A percentile compares a stretch with the other conserved stretches of the same genome.
Evolutionary conservation across 2,113 vertebrate species (phyloP).

Genomic region (Siniperca chuatsi): DNA sequence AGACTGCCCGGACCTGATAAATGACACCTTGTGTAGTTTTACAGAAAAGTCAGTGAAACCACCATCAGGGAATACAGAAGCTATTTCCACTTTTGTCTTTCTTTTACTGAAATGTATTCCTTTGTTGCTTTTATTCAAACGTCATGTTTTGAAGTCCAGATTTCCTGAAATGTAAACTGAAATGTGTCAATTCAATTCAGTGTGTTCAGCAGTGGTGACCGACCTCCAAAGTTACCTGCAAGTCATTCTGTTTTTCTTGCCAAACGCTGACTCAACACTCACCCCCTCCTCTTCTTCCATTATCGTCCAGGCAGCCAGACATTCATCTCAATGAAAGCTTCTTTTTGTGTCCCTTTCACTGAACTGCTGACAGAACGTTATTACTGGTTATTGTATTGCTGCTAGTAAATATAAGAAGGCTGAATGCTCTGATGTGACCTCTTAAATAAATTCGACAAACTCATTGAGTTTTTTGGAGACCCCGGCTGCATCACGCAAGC

Average conservation of each 20-base stretch:
- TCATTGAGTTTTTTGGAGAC: neutral
- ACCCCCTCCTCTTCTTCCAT: neutral
- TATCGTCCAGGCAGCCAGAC: constrained; percentile 21
- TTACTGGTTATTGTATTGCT: constrained; percentile 3
- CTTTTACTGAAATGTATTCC: neutral
- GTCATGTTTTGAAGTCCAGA: neutral
- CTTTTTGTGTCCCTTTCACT: constrained; percentile 9
- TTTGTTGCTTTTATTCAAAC: neutral
- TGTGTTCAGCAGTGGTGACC: neutral
- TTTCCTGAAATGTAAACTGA: neutral
- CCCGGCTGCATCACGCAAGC: neutral
- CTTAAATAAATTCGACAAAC: neutral
- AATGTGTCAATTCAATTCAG: neutral
- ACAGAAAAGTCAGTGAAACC: neutral
- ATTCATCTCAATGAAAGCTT: constrained; percentile 53
- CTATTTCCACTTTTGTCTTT: neutral
- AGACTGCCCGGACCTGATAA: constrained; percentile 27
- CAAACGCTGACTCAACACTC: constrained; percentile 49
- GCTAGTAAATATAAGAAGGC: constrained; percentile 14
- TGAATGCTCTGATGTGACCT: neutral
- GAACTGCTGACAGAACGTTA: constrained; percentile 48
- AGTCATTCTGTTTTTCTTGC: constrained; percentile 45
- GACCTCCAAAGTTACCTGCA: constrained; percentile 51
- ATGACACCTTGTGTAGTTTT: constrained; percentile 14
- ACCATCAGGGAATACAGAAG: neutral